Conservation (phyloP, 2,113 vertebrate species). For the Tragelaphus imberbis region DNA sequence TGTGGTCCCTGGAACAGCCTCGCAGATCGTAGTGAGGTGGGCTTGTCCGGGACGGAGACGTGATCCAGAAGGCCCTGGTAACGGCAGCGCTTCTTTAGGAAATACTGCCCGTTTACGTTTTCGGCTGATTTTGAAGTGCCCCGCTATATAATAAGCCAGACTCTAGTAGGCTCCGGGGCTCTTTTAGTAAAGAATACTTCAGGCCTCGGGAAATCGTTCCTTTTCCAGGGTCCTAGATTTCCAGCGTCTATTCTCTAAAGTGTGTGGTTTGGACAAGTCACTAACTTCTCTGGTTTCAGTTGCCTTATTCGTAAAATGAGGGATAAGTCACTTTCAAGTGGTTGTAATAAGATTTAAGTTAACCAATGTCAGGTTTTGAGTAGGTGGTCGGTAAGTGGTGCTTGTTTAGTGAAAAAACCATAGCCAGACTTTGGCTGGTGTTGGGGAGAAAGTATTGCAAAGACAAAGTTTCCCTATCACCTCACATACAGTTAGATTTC, state of each 20-base stretch:
- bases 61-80: accelerated
- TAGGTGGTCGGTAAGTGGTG: neutral
- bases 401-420: neutral
- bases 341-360: neutral
- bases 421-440: neutral
- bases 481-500: neutral
- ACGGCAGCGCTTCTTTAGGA: neutral
- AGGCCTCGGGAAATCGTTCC: neutral
- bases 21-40: neutral
- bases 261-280: neutral
- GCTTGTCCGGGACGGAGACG: accelerated
- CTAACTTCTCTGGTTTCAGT: neutral
- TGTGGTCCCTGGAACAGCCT: neutral
- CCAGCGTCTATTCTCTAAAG: neutral
- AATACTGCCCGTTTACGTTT: neutral
- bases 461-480: neutral
- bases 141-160: no score
- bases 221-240: neutral
- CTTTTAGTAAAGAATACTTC: neutral
- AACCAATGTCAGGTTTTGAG: neutral
- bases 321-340: neutral
- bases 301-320: neutral
- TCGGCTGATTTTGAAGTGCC: neutral
- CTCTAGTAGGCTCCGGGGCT: neutral
- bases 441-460: neutral